Evolutionary conservation across 2,888 invertebrate genomes (phyloP).

Genomic region (Nomada hirtipes): DNA sequence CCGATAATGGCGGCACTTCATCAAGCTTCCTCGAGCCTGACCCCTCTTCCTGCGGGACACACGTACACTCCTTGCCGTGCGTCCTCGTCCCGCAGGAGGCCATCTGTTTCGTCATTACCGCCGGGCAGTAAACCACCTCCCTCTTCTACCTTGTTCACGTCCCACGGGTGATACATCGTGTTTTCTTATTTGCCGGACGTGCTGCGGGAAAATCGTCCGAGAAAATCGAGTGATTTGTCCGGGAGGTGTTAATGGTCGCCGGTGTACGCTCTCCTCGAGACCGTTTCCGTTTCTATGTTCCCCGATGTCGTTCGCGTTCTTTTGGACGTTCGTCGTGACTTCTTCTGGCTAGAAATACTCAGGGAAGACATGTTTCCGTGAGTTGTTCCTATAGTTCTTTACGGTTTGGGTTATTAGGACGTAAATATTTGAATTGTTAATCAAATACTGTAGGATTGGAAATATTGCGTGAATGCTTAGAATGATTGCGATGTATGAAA

Average conservation of each 20-base stretch:
- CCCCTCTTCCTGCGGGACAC: conserved; percentile 79
- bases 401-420: too few species aligned
- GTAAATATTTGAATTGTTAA: too few species aligned
- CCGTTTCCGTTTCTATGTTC: conserved; percentile 25
- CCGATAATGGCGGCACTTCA: conserved; percentile 84
- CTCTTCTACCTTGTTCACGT: conserved; percentile 72
- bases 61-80: conserved; percentile 45
- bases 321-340: neutral
- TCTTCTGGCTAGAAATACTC: conserved; percentile 12
- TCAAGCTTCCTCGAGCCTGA: conserved; percentile 77
- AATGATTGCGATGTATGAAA: too few species aligned
- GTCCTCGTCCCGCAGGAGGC: conserved; percentile 78
- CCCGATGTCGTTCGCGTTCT: neutral
- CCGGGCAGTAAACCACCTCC: conserved; percentile 82
- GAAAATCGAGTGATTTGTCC: conserved; percentile 85
- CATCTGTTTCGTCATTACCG: conserved; percentile 84
- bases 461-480: too few species aligned
- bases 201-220: conserved; percentile 83
- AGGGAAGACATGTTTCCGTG: neutral
- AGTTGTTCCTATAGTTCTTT: too few species aligned
- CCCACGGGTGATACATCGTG: conserved; percentile 84
- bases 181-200: conserved; percentile 84
- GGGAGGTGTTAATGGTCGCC: conserved; percentile 82
- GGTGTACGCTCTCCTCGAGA: conserved; percentile 38
- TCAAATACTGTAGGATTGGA: too few species aligned